Percentiles rank a stretch among this genome's conserved stretches.
These are phyloP conservation scores for Lysiphlebus fabarum DNA, from an alignment of 1,140 invertebrate genomes.

Conservation along the genomic window DNA sequence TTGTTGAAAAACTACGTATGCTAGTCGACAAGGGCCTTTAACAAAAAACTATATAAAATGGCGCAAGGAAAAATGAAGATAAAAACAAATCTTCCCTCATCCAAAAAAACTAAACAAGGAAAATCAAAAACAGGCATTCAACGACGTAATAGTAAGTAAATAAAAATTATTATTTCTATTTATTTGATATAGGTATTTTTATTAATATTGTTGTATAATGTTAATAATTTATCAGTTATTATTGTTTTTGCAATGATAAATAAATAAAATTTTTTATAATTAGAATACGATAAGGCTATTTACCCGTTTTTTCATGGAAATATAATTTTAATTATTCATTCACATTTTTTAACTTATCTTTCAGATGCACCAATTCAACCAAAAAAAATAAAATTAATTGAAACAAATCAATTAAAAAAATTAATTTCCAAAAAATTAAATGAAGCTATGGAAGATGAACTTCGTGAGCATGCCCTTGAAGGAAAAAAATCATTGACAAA, in stretches of 20 bases:
- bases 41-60: slow-evolving; percentile 55
- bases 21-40: too few relatives aligned
- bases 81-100: slow-evolving; percentile 40
- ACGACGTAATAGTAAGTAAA: too few relatives aligned
- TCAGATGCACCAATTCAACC: slow-evolving; percentile 61
- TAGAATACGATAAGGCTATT: too few relatives aligned
- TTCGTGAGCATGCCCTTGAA: slow-evolving; percentile 57
- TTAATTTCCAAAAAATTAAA: slow-evolving; percentile 63
- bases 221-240: too few relatives aligned
- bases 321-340: too few relatives aligned
- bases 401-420: slow-evolving; percentile 62
- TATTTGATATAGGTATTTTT: too few relatives aligned
- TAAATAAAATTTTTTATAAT: too few relatives aligned
- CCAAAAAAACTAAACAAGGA: background rate
- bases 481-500: slow-evolving; percentile 50
- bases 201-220: too few relatives aligned
- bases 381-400: slow-evolving; percentile 60
- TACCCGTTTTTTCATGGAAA: too few relatives aligned
- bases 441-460: slow-evolving; percentile 60
- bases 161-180: too few relatives aligned
- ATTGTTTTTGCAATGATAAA: too few relatives aligned
- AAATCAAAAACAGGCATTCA: background rate
- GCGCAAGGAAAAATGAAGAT: slow-evolving; percentile 63
- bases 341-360: slow-evolving; percentile 27
- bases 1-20: too few relatives aligned